Percentiles rank a stretch among this genome's conserved stretches.
These are phyloP conservation scores for Campoletis sonorensis DNA, from an alignment of 1,140 invertebrate species.

Conservation along the genomic window DNA sequence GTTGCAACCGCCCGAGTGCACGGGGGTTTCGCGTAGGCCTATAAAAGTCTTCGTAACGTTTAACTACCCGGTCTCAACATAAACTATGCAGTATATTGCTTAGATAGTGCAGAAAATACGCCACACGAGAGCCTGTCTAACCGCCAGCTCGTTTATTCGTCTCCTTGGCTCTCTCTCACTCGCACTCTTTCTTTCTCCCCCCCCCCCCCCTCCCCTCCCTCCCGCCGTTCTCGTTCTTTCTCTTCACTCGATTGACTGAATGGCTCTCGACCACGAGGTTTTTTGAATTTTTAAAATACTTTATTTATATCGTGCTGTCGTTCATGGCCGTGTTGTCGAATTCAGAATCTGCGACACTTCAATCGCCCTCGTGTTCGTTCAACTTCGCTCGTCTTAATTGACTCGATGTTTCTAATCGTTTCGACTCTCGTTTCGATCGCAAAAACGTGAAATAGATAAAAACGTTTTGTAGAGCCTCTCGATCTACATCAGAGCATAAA, in stretches of 20 bases:
- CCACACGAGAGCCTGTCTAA: slow-evolving; percentile 48
- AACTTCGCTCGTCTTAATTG: background rate
- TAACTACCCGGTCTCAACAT: slow-evolving; percentile 61
- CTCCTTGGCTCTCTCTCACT: slow-evolving; percentile 40
- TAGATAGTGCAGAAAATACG: slow-evolving; percentile 60
- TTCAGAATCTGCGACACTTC: background rate
- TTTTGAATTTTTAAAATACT: background rate
- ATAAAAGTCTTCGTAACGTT: slow-evolving; percentile 65
- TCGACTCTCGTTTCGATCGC: background rate
- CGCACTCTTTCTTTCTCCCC: background rate
- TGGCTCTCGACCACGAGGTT: slow-evolving; percentile 4
- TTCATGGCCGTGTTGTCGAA: background rate
- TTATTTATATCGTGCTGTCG: background rate
- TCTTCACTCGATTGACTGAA: slow-evolving; percentile 45
- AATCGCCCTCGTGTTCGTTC: background rate
- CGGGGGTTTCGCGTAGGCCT: slow-evolving; percentile 57
- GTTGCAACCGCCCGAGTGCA: slow-evolving; percentile 54
- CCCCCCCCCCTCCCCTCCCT: background rate
- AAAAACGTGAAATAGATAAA: no score
- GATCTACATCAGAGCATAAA: no score
- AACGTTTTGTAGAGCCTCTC: no score
- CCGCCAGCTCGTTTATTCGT: slow-evolving; percentile 55
- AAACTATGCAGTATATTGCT: slow-evolving; percentile 64
- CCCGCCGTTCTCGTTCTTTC: slow-evolving; percentile 40
- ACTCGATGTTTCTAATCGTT: background rate